Conservation (phyloP, 2,888 invertebrate genomes). For the Auanema freiburgensis region DNA sequence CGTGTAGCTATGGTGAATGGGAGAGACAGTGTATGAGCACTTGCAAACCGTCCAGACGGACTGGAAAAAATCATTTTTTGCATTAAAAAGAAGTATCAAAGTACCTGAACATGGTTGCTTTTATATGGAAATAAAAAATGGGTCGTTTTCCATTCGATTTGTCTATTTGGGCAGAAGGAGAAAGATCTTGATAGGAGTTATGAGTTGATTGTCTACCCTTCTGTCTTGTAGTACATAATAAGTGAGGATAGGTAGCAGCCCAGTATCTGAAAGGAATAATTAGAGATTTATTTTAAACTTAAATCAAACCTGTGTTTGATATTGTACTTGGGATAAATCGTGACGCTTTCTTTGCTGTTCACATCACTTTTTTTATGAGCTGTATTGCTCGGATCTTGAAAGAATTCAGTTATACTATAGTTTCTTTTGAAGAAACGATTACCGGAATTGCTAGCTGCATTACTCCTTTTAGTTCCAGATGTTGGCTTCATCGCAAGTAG, state of each 20-base stretch:
- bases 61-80: slow-evolving; percentile 18
- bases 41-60: slow-evolving; percentile 56
- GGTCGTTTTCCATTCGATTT: slow-evolving; percentile 58
- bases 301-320: slow-evolving; percentile 38
- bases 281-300: neutral
- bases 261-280: slow-evolving; percentile 41
- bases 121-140: slow-evolving; percentile 61
- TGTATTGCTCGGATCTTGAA: slow-evolving; percentile 44
- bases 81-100: neutral
- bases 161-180: slow-evolving; percentile 40
- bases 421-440: neutral
- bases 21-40: slow-evolving; percentile 61
- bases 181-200: slow-evolving; percentile 53
- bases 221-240: slow-evolving; percentile 61
- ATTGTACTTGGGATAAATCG: slow-evolving; percentile 57
- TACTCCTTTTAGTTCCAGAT: slow-evolving; percentile 56
- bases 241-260: slow-evolving; percentile 62
- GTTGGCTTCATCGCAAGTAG: slow-evolving; percentile 62
- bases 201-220: slow-evolving; percentile 55
- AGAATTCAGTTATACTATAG: neutral
- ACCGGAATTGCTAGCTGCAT: slow-evolving; percentile 38
- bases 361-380: slow-evolving; percentile 63
- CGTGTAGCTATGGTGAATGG: slow-evolving; percentile 63
- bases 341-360: slow-evolving; percentile 56
- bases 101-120: slow-evolving; percentile 52